These are phyloP conservation scores for Phania funesta DNA, from an alignment of 2,888 invertebrate genomes.

Conservation along the genomic window DNA sequence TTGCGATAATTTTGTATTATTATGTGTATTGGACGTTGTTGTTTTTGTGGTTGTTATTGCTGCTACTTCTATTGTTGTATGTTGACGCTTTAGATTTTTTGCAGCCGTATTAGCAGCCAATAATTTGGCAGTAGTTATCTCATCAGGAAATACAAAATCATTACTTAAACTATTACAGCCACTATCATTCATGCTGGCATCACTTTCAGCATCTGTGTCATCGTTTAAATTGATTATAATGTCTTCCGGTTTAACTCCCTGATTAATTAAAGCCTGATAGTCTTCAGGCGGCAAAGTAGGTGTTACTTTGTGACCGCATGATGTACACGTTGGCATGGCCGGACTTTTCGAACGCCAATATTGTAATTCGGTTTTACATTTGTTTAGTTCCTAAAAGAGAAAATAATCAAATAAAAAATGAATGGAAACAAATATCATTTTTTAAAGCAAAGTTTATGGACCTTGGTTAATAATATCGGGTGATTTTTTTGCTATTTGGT, in stretches of 20 bases:
- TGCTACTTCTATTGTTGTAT: conserved; percentile 40
- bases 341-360: conserved; percentile 95
- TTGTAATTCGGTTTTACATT: conserved; percentile 94
- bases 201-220: conserved; percentile 75
- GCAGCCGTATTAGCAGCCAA: conserved; percentile 76
- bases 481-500: too few species aligned
- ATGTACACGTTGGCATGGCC: conserved; percentile 87
- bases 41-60: conserved; percentile 15
- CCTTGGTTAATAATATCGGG: too few species aligned
- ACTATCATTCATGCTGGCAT: conserved; percentile 68
- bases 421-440: not conserved
- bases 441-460: too few species aligned
- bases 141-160: conserved; percentile 77
- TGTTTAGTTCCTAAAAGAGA: conserved; percentile 87
- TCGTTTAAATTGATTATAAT: conserved; percentile 77
- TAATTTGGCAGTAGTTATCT: conserved; percentile 77
- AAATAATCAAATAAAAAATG: not conserved
- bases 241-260: conserved; percentile 82
- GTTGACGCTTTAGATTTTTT: conserved; percentile 77
- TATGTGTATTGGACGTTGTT: conserved; percentile 45
- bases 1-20: conserved; percentile 41
- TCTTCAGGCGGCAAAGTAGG: conserved; percentile 82
- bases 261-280: conserved; percentile 83
- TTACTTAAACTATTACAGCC: conserved; percentile 68
- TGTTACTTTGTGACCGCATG: conserved; percentile 85